These are phyloP conservation scores for Limenitis camilla DNA, from an alignment of 2,888 invertebrate genomes.

Conservation along the genomic window DNA sequence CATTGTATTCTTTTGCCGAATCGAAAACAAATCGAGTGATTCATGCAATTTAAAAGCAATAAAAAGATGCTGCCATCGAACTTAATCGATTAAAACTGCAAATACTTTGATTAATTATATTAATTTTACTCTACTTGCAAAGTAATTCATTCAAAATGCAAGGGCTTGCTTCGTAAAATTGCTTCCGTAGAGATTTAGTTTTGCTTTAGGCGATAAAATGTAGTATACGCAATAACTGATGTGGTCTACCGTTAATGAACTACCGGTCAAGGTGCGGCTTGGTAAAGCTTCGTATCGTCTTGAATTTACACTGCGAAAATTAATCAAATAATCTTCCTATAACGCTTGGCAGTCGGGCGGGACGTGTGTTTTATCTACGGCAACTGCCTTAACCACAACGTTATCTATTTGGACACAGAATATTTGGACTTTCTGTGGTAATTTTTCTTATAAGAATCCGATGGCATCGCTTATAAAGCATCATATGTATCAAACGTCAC, in stretches of 20 bases:
- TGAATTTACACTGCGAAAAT: conserved; percentile 41
- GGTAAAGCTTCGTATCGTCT: conserved; percentile 35
- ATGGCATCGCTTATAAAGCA: conserved; percentile 45
- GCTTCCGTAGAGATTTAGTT: conserved; percentile 54
- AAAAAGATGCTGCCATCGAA: not conserved
- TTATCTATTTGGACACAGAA: conserved; percentile 17
- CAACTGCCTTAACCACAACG: conserved; percentile 11
- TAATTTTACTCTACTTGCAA: conserved; percentile 4
- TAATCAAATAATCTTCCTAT: conserved; percentile 19
- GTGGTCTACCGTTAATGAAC: conserved; percentile 31
- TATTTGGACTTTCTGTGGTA: conserved; percentile 23
- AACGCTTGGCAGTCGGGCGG: conserved; percentile 23
- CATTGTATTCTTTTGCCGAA: conserved; percentile 20
- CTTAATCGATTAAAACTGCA: not conserved
- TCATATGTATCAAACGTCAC: conserved; percentile 53
- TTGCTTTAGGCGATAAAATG: conserved; percentile 50
- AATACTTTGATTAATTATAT: not conserved
- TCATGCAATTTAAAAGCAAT: conserved; percentile 4
- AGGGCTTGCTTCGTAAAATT: conserved; percentile 55
- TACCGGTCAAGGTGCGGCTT: conserved; percentile 49
- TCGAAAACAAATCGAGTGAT: conserved; percentile 9
- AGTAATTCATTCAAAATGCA: conserved; percentile 16
- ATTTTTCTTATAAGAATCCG: conserved; percentile 24
- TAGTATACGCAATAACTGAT: conserved; percentile 41
- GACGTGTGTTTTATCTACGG: conserved; percentile 20